phyloP scores from a whole-genome alignment of 2,888 invertebrate genomes.

The Scaptomyza tumidula region DNA sequence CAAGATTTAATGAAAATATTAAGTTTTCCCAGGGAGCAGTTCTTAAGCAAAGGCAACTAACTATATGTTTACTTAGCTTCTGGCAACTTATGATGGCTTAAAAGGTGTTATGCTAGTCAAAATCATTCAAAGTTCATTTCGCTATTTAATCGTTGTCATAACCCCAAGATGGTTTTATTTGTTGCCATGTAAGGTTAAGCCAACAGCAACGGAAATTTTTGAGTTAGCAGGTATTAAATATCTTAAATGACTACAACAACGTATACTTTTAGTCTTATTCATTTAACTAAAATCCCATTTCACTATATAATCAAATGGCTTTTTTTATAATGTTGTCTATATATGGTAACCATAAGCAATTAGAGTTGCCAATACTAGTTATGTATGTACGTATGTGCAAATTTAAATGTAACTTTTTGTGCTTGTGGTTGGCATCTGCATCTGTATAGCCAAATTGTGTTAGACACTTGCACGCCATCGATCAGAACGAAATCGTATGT shows the following conservation, averaged over 20 bases:
- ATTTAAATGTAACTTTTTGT: conserved; percentile 21
- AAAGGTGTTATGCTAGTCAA: conserved; percentile 10
- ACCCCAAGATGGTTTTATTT: neutral
- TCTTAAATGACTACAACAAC: neutral
- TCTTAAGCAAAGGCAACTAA: conserved; percentile 13
- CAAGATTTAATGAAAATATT: conserved; percentile 68
- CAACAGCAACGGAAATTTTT: neutral
- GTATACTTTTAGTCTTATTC: neutral
- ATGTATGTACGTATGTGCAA: conserved; percentile 14
- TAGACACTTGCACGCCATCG: conserved; percentile 51
- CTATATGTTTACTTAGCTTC: neutral
- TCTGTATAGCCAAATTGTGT: conserved; percentile 42
- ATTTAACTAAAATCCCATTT: neutral
- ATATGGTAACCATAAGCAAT: conserved; percentile 3
- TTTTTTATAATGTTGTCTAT: neutral
- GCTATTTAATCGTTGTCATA: neutral
- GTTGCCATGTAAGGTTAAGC: neutral
- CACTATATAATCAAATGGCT: neutral
- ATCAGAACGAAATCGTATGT: conserved; percentile 62
- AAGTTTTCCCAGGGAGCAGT: conserved; percentile 40
- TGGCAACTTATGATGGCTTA: neutral
- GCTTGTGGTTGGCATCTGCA: conserved; percentile 26
- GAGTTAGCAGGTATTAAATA: neutral
- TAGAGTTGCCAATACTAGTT: conserved; percentile 20
- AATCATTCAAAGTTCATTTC: conserved; percentile 13